phyloP scores from a whole-genome alignment of 2,888 invertebrate genomes.

The Aspidiotus destructor region DNA sequence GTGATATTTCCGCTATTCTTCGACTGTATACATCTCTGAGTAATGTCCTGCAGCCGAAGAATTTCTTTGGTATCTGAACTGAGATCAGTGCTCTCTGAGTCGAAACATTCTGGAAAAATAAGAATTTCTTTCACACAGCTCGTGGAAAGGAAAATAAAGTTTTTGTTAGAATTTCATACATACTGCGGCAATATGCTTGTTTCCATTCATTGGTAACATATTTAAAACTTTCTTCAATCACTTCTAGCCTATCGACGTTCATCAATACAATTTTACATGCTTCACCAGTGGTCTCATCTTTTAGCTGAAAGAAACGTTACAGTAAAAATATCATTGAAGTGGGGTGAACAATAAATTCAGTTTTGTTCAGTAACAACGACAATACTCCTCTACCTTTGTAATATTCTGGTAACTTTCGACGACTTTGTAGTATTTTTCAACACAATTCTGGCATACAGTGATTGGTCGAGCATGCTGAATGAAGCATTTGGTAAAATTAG shows the following conservation, averaged over 20 bases:
- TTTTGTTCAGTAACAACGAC: too few relatives aligned
- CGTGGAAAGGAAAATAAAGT: conserved; percentile 41
- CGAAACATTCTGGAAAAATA: conserved; percentile 6
- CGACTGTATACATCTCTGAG: background rate
- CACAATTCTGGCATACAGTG: conserved; percentile 52
- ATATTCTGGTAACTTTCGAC: conserved; percentile 48
- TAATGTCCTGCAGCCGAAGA: background rate
- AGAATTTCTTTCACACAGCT: conserved; percentile 32
- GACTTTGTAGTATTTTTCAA: conserved; percentile 48
- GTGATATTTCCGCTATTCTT: background rate
- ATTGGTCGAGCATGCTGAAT: conserved; percentile 53
- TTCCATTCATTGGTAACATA: conserved; percentile 51
- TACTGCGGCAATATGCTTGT: conserved; percentile 55
- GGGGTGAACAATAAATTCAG: background rate
- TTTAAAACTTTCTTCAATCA: conserved; percentile 49
- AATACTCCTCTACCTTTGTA: conserved; percentile 40
- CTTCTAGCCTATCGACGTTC: conserved; percentile 54
- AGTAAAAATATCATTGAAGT: background rate
- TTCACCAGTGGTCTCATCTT: conserved; percentile 42
- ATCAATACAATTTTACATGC: conserved; percentile 50
- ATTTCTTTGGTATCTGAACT: conserved; percentile 46
- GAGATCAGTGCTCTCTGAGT: conserved; percentile 36
- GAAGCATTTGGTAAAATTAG: conserved; percentile 53
- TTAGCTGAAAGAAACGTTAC: background rate
- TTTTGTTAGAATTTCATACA: conserved; percentile 40